Evolutionary conservation across 2,888 invertebrate species (phyloP), one percentile per base, ranked within the genome.

Genomic region (Chrysodeixis includens): DNA sequence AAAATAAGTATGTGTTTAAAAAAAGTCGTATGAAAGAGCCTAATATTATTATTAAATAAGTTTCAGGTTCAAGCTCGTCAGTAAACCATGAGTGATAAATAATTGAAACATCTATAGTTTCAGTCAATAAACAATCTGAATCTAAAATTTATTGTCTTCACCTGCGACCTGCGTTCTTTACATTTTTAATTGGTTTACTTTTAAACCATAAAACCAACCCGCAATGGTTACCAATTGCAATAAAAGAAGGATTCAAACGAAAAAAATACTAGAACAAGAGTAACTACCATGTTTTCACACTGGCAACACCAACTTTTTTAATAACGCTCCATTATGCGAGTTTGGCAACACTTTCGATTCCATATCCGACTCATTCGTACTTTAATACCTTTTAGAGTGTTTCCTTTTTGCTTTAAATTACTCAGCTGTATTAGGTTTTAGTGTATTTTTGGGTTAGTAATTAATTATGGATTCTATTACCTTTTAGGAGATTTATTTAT

Each of bases 341-440:
- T 78, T 80, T 30, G 62, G 67, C 70, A 74, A 68, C 78, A 74
- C 78, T 72, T 79, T 78, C 71, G 56, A 74, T 80, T 71, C 66
- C 69, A 77, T 66, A 77, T 71, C 65, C 65, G 26, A 63, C 68
- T 58, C 63, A 65, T 66, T 59, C 62, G 35, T 60, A 60, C 56
- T 72, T 83, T 79, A 82, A 76, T 78, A 82, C 80, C 81, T 81
- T 81, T 81, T 65, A 26, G 20, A n/a, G 51, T 40, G 30, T 51
- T 46, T 56, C 40, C 57, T 75, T 75, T 79, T 65, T 26, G 14
- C 26, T 30, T 16, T 44, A 49, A 74, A 52, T 44, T 51, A 55
- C 40, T 60, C 7, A 18, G 56, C 14, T 26, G 16, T 56, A 55
- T 69, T 64, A 30, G 49, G 63, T 56, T 53, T 53, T 30, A 1